Percentiles rank a stretch among this genome's conserved stretches.
Conservation (phyloP, 2,113 vertebrate genomes). For the Pachyramphus minor region DNA sequence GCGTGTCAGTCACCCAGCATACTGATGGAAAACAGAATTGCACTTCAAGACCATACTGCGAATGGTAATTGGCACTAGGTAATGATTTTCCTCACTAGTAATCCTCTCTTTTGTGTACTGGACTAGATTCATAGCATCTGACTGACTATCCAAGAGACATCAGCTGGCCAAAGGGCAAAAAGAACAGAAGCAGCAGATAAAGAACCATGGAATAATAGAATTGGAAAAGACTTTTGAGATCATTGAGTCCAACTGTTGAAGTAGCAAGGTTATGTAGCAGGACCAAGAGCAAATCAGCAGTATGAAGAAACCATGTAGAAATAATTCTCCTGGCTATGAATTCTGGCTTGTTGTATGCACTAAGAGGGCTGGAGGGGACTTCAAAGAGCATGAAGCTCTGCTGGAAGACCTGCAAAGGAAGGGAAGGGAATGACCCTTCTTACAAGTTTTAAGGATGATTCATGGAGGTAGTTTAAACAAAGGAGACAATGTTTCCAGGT, state of each 20-base stretch:
- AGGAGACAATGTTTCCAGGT: not conserved
- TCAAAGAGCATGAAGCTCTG: not conserved
- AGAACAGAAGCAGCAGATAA: not conserved
- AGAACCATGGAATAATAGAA: not conserved
- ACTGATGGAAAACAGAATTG: not conserved
- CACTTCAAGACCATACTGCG: not conserved
- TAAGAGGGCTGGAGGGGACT: not conserved
- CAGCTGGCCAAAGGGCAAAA: not conserved
- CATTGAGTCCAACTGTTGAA: not conserved
- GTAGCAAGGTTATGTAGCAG: not conserved
- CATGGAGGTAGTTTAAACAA: not conserved
- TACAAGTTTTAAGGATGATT: not conserved
- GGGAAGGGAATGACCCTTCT: not conserved
- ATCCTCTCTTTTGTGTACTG: not conserved
- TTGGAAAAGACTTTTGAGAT: not conserved
- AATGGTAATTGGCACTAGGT: not conserved
- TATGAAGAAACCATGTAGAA: not conserved
- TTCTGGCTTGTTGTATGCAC: not conserved
- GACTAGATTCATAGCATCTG: not conserved
- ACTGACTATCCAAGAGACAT: not conserved
- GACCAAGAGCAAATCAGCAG: not conserved
- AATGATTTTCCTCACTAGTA: not conserved
- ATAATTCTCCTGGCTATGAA: not conserved
- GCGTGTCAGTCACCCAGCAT: not conserved
- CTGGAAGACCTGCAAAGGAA: not conserved